These are phyloP conservation scores for Mycalesis mineus DNA, from an alignment of 2,888 invertebrate species.

Conservation along the genomic window DNA sequence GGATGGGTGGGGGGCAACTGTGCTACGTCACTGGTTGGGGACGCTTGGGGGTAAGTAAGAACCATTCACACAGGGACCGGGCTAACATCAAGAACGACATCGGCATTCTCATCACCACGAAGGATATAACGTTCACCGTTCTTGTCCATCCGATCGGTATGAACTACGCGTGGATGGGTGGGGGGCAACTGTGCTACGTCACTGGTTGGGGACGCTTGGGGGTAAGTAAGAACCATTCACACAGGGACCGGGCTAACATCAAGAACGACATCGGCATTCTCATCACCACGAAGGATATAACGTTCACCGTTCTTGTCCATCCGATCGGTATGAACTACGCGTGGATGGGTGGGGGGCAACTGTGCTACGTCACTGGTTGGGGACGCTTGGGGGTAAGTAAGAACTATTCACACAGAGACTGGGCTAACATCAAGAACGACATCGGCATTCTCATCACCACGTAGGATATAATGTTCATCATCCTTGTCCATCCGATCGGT, in stretches of 20 bases:
- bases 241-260: constrained; percentile 25
- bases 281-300: constrained; percentile 10
- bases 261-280: constrained; percentile 44
- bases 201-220: constrained; percentile 43
- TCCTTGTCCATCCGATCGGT: constrained; percentile 25
- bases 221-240: constrained; percentile 25
- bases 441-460: constrained; percentile 32
- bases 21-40: constrained; percentile 47
- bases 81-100: constrained; percentile 40
- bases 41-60: constrained; percentile 28
- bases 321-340: constrained; percentile 30
- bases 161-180: constrained; percentile 28
- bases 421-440: constrained; percentile 38
- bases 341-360: constrained; percentile 25
- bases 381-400: constrained; percentile 34
- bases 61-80: constrained; percentile 13
- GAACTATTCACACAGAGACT: constrained; percentile 11
- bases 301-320: constrained; percentile 23
- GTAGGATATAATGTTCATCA: constrained; percentile 19
- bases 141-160: constrained; percentile 29
- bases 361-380: constrained; percentile 43
- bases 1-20: constrained; percentile 26
- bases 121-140: constrained; percentile 22
- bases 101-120: constrained; percentile 29
- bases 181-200: constrained; percentile 29